phyloP scores from a whole-genome alignment of 1,140 invertebrate species.

The Drosophila jambulina region DNA sequence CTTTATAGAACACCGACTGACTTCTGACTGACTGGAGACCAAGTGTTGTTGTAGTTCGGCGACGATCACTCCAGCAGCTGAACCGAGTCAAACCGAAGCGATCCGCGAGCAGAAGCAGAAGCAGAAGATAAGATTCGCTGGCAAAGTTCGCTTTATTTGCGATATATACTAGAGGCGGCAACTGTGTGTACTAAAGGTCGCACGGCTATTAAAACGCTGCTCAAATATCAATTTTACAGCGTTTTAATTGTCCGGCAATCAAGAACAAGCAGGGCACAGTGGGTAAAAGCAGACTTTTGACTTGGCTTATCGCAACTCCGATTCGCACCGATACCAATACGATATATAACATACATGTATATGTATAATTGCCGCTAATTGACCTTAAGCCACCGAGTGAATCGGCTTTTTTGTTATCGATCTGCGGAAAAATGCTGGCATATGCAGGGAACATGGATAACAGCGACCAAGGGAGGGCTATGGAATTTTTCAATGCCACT shows the following conservation, averaged over 20 bases:
- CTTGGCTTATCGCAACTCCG: conserved; percentile 29
- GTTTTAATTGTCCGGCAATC: conserved; percentile 43
- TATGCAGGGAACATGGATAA: conserved; percentile 9
- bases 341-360: conserved; percentile 24
- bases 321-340: conserved; percentile 1
- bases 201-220: conserved; percentile 30
- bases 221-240: conserved; percentile 52
- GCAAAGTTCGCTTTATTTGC: conserved; percentile 39
- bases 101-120: conserved; percentile 15
- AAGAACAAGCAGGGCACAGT: conserved; percentile 4
- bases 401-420: conserved; percentile 36
- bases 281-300: conserved; percentile 21
- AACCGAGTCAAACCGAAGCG: conserved; percentile 22
- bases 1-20: conserved; percentile 12
- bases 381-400: conserved; percentile 40
- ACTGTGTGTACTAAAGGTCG: conserved; percentile 45
- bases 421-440: conserved; percentile 9
- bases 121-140: conserved; percentile 31
- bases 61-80: conserved; percentile 15
- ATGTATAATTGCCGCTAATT: conserved; percentile 46
- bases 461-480: background rate
- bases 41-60: conserved; percentile 10
- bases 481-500: conserved; percentile 37
- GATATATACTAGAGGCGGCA: conserved; percentile 15
- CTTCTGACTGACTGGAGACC: conserved; percentile 13